Evolutionary conservation across 2,113 vertebrate genomes (phyloP), one percentile per base, ranked within the genome.

Genomic region (Accipiter cooperii): DNA sequence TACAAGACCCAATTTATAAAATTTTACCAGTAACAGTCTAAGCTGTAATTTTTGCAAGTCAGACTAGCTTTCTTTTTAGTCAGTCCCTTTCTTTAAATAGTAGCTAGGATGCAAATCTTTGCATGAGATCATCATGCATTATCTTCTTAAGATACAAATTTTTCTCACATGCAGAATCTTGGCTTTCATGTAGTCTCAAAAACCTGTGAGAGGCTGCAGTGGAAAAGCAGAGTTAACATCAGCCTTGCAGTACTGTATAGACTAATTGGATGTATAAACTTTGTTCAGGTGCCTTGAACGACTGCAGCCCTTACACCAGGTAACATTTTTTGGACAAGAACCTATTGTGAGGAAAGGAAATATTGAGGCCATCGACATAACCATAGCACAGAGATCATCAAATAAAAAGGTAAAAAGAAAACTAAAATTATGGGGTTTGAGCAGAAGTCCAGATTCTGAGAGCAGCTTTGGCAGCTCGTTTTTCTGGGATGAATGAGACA

Each of bases 361-460:
- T 83, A 96, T 99, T 5, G 98, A 98, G 46, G 98, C 98, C 52
- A 99, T 99, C 10, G 98, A 99, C 86, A 98, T 99, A 91, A 98
- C 97, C 49, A 84, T 99, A 89, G 99, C 98, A 49, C 99, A 99
- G 95, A 98, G 99, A 85, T 98, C 99, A 36, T 99, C 98, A 18
- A 99, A 99, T 97, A 99, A 99, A 97, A 99, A 99, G 99, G 99
- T 99, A 97, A 97, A 24, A 47, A 9, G 13, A 34, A 33, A 86
- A 20, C 6, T 63, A 2, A 34, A 60, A 38, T 10, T 2, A 33
- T 2, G 5, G n/a, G 6, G 0, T 3, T 14, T 52, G 51, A 81
- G 55, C 29, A 73, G 55, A 68, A 65, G 9, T 38, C n/a, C 31
- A 55, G 58, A 31, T 36, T 33, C 34, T 15, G 20, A 63, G 84